Evolutionary conservation across 2,113 vertebrate species (phyloP).

Genomic region (Megaptera novaeangliae): DNA sequence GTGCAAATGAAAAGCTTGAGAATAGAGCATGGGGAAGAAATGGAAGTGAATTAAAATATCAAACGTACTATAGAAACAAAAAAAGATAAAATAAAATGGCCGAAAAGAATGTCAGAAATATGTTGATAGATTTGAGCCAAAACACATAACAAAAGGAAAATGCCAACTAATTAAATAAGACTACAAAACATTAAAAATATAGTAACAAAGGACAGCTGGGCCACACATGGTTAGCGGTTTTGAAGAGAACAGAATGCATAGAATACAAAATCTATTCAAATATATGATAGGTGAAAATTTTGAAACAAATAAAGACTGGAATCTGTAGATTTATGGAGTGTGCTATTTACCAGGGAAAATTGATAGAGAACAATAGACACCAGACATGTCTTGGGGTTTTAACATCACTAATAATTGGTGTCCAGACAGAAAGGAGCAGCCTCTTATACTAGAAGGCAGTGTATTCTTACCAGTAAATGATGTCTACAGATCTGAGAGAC

Average conservation of each 20-base stretch:
- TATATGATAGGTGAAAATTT: neutral
- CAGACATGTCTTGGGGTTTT: neutral
- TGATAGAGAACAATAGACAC: neutral
- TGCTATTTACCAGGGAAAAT: neutral
- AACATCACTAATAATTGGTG: neutral
- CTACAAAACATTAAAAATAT: neutral
- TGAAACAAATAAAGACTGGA: neutral
- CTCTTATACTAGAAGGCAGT: neutral
- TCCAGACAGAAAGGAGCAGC: neutral
- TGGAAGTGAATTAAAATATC: neutral
- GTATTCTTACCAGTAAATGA: neutral
- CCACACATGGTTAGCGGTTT: conserved; percentile 1
- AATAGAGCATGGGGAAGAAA: neutral
- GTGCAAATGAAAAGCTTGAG: neutral
- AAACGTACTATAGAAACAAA: neutral
- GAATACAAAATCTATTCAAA: neutral
- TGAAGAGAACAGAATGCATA: neutral
- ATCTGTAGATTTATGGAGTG: neutral
- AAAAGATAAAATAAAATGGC: neutral
- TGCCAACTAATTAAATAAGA: neutral
- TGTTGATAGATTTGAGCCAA: neutral
- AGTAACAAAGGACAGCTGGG: conserved; percentile 20
- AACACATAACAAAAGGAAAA: conserved; percentile 33
- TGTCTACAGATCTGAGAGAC: neutral
- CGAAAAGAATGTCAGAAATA: conserved; percentile 5